Evolutionary conservation across 2,888 invertebrate species (phyloP).

Genomic region (Apamea crenata): DNA sequence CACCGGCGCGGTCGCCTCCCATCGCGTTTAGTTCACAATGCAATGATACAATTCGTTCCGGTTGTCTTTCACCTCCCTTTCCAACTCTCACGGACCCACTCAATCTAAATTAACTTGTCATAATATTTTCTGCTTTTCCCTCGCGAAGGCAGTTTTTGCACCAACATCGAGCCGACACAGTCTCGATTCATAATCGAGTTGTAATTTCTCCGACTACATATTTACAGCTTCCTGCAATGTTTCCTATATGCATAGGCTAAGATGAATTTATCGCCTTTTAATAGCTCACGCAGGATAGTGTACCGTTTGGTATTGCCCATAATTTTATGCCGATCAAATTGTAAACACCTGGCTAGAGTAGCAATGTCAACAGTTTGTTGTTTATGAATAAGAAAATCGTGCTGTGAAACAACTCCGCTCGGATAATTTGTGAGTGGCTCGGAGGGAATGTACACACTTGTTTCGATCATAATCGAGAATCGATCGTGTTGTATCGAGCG

Average conservation of each 20-base stretch:
- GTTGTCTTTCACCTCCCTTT: slow-evolving; percentile 82
- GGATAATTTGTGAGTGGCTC: slow-evolving; percentile 53
- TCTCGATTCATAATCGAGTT: slow-evolving; percentile 77
- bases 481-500: slow-evolving; percentile 59
- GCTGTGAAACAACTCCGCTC: slow-evolving; percentile 42
- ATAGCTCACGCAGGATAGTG: slow-evolving; percentile 77
- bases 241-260: slow-evolving; percentile 70
- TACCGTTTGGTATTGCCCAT: slow-evolving; percentile 76
- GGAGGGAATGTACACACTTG: slow-evolving; percentile 47
- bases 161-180: slow-evolving; percentile 65
- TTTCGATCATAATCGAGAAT: slow-evolving; percentile 55
- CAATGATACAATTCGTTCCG: slow-evolving; percentile 82
- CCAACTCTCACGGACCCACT: slow-evolving; percentile 80
- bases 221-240: slow-evolving; percentile 76
- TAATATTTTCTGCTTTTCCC: slow-evolving; percentile 84
- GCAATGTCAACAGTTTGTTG: slow-evolving; percentile 60
- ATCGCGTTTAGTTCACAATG: slow-evolving; percentile 75
- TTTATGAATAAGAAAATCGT: slow-evolving; percentile 58
- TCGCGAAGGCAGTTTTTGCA: slow-evolving; percentile 75
- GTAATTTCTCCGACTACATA: slow-evolving; percentile 76
- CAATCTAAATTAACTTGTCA: slow-evolving; percentile 87
- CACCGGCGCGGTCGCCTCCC: slow-evolving; percentile 71
- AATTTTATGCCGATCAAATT: slow-evolving; percentile 78
- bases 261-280: slow-evolving; percentile 81
- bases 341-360: slow-evolving; percentile 60